Evolutionary conservation across 1,140 invertebrate species (phyloP).

Genomic region (Nasonia longicornis): DNA sequence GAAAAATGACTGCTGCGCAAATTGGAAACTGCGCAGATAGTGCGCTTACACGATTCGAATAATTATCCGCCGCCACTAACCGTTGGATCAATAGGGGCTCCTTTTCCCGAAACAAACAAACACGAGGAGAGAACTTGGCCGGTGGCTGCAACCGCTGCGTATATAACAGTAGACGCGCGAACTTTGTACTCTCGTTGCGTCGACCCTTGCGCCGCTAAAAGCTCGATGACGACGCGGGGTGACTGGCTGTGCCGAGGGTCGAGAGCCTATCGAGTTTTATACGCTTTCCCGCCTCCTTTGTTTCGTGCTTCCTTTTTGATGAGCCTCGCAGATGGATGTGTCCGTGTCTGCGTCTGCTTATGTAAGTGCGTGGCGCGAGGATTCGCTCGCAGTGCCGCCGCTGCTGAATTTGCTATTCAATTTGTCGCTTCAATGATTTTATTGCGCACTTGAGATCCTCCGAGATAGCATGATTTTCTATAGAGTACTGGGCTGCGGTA

Average conservation of each 20-base stretch:
- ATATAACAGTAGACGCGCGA: neutral
- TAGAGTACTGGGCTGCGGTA: neutral
- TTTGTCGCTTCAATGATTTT: neutral
- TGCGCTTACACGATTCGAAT: no score
- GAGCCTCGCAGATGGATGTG: neutral
- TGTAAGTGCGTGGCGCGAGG: neutral
- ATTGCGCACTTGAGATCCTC: neutral
- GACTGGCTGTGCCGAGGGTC: neutral
- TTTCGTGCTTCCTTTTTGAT: neutral
- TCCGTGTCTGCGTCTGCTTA: neutral
- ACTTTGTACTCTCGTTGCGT: constrained; percentile 1
- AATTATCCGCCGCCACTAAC: neutral
- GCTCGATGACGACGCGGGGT: neutral
- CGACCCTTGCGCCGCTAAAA: neutral
- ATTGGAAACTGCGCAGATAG: neutral
- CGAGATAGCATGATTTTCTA: neutral
- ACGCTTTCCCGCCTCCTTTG: constrained; percentile 20
- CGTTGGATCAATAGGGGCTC: neutral
- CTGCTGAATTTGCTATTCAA: neutral
- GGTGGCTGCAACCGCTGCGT: neutral
- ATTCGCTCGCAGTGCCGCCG: no score
- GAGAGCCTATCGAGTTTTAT: constrained; percentile 17
- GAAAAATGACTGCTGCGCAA: constrained; percentile 13
- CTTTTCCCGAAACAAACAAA: neutral
- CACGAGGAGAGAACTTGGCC: neutral